Percentiles rank a stretch among this genome's conserved stretches.
These are phyloP conservation scores for Nasonia vitripennis DNA, from an alignment of 1,140 invertebrate species.

Conservation along the genomic window DNA sequence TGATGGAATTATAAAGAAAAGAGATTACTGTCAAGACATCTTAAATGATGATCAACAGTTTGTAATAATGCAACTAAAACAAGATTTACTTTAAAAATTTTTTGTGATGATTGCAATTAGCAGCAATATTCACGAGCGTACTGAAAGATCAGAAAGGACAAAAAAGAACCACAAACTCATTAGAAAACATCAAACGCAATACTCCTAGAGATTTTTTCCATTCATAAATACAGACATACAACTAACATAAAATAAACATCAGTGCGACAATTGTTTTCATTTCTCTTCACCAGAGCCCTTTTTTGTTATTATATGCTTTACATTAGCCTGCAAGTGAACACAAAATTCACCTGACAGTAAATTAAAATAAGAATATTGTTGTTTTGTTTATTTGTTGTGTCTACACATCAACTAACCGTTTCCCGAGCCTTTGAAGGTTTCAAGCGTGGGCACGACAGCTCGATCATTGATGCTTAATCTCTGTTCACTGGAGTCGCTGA, in stretches of 20 bases:
- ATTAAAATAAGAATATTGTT: slow-evolving; percentile 60
- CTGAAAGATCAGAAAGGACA: background rate
- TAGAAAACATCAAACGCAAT: slow-evolving; percentile 33
- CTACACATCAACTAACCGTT: slow-evolving; percentile 71
- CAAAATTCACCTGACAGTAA: slow-evolving; percentile 61
- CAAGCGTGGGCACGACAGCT: slow-evolving; percentile 67
- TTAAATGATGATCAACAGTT: slow-evolving; percentile 19
- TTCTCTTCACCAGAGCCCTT: slow-evolving; percentile 33
- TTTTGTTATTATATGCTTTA: slow-evolving; percentile 7
- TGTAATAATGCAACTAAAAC: background rate
- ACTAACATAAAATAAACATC: slow-evolving; percentile 11
- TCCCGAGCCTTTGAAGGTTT: slow-evolving; percentile 63
- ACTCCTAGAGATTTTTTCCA: slow-evolving; percentile 52
- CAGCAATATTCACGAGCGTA: slow-evolving; percentile 5
- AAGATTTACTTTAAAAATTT: background rate
- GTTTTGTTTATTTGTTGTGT: slow-evolving; percentile 33
- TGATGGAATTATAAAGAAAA: background rate
- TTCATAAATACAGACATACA: slow-evolving; percentile 33
- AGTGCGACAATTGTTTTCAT: slow-evolving; percentile 45
- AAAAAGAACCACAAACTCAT: slow-evolving; percentile 35
- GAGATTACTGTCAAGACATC: background rate
- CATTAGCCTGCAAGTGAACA: slow-evolving; percentile 67
- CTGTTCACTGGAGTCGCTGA: slow-evolving; percentile 71
- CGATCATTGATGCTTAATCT: slow-evolving; percentile 62
- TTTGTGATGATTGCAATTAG: background rate